Conservation (phyloP, 2,797 vertebrate genomes). For the Percopsis omiscomaycus region DNA sequence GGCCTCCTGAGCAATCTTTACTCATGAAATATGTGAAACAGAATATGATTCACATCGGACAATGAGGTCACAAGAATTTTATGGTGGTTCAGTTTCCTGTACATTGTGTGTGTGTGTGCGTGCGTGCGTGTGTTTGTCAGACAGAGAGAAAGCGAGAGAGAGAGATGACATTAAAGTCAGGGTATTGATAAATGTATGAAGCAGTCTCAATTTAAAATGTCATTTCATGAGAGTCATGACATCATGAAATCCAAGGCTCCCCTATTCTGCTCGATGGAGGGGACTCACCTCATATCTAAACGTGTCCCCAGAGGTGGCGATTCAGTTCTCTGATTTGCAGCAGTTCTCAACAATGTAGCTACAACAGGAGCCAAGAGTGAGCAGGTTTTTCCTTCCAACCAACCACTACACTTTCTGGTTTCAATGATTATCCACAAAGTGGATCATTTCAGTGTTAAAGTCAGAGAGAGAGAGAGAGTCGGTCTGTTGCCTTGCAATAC, state of each 20-base stretch:
- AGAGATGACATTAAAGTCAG: conserved; percentile 62
- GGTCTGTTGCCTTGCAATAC: no score
- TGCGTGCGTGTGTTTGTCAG: conserved; percentile 4
- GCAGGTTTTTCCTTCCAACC: neutral
- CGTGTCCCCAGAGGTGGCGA: neutral
- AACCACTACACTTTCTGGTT: neutral
- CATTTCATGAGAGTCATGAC: conserved; percentile 47
- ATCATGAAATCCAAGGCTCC: conserved; percentile 38
- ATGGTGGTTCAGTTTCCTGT: conserved; percentile 48
- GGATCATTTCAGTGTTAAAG: no score
- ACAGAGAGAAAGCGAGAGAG: conserved; percentile 14
- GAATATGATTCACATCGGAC: conserved; percentile 61
- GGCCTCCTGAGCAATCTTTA: conserved; percentile 56
- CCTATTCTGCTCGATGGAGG: conserved; percentile 10
- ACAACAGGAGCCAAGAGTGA: no score
- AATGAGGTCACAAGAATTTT: conserved; percentile 66
- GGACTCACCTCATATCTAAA: conserved; percentile 13
- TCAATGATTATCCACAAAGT: no score
- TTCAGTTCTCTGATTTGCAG: no score
- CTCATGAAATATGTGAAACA: conserved; percentile 63
- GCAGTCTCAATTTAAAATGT: conserved; percentile 39
- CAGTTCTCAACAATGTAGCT: no score
- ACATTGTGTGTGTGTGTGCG: conserved; percentile 13
- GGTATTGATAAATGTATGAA: conserved; percentile 37
- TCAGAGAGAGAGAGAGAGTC: no score